These are phyloP conservation scores for Macaria liturata DNA, from an alignment of 2,888 invertebrate genomes.

Conservation along the genomic window DNA sequence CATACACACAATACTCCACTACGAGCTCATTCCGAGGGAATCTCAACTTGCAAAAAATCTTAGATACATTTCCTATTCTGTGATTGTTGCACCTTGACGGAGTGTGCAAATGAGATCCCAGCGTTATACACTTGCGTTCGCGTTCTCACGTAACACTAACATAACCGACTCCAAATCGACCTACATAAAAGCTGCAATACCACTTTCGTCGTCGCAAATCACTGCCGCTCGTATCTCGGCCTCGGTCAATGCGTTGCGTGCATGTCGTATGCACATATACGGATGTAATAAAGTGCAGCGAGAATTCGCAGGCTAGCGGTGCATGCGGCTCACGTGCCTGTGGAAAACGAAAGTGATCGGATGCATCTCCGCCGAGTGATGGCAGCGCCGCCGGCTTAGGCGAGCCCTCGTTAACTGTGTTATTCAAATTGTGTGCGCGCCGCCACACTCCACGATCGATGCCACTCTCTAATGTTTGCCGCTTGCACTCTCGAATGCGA, in stretches of 20 bases:
- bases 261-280: constrained; percentile 80
- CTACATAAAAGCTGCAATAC: constrained; percentile 81
- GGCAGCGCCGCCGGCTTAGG: constrained; percentile 64
- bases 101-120: constrained; percentile 36
- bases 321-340: constrained; percentile 75
- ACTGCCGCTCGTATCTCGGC: constrained; percentile 76
- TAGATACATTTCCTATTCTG: neutral
- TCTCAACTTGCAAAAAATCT: constrained; percentile 7
- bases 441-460: constrained; percentile 53
- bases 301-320: constrained; percentile 76
- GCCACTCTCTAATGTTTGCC: constrained; percentile 52
- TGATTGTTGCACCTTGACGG: constrained; percentile 23
- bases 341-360: constrained; percentile 80
- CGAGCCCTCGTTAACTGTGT: constrained; percentile 72
- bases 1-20: constrained; percentile 27
- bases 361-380: constrained; percentile 77
- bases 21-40: constrained; percentile 20
- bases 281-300: constrained; percentile 78
- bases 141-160: constrained; percentile 70
- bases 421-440: constrained; percentile 72
- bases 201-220: constrained; percentile 83
- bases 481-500: constrained; percentile 57
- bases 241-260: constrained; percentile 81
- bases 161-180: constrained; percentile 72
- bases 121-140: constrained; percentile 42